Conservation (phyloP, 2,888 invertebrate genomes). For the Ochropleura leucogaster region DNA sequence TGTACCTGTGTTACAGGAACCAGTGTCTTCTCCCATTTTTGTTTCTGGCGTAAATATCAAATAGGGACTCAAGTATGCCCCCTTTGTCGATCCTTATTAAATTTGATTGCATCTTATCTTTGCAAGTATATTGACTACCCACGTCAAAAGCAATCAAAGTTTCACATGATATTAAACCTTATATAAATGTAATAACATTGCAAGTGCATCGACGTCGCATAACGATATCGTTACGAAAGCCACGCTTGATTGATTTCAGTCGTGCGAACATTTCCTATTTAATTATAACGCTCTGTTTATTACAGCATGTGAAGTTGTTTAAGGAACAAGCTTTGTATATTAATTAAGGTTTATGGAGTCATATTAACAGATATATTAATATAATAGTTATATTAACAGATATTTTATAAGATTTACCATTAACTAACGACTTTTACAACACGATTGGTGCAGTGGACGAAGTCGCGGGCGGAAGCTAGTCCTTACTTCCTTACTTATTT, state of each 20-base stretch:
- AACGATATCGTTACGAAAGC: conserved; percentile 30
- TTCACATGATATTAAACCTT: neutral
- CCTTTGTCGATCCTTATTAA: neutral
- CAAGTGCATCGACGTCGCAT: neutral
- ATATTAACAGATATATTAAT: too few species aligned
- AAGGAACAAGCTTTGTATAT: neutral
- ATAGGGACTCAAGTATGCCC: neutral
- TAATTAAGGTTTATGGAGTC: neutral
- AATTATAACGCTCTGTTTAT: conserved; percentile 13
- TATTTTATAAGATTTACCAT: too few species aligned
- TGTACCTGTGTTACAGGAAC: too few species aligned
- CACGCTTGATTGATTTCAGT: conserved; percentile 45
- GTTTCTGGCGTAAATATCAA: too few species aligned
- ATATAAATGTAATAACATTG: conserved; percentile 6
- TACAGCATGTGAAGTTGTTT: neutral
- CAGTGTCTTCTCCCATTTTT: too few species aligned
- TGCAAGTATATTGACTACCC: neutral
- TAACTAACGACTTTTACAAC: too few species aligned
- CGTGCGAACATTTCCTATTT: conserved; percentile 33
- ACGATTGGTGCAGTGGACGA: too few species aligned
- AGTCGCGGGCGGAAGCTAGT: too few species aligned
- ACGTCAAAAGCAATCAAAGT: neutral
- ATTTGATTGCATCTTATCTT: neutral
- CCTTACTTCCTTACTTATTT: too few species aligned
- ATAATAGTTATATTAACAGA: too few species aligned